Conservation (phyloP, 2,113 vertebrate genomes). For the Erinaceus europaeus region DNA sequence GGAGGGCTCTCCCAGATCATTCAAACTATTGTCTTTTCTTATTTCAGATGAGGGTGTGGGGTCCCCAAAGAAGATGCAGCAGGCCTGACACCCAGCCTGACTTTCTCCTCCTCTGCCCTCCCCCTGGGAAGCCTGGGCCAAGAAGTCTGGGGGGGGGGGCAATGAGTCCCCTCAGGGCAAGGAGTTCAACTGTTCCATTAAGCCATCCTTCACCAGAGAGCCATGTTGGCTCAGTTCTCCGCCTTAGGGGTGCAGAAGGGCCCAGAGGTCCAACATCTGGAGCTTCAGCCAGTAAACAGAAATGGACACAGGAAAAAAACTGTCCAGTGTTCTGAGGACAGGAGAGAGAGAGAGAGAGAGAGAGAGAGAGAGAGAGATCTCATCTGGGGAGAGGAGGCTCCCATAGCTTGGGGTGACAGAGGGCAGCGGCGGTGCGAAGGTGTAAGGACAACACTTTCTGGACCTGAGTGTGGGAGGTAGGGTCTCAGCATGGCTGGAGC, state of each 20-base stretch:
- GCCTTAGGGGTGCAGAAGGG: too few species aligned
- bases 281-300: neutral
- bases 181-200: too few species aligned
- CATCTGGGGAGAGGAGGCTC: neutral
- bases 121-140: neutral
- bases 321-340: too few species aligned
- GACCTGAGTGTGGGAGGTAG: neutral
- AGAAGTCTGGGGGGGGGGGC: neutral
- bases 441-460: neutral
- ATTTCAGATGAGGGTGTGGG: neutral
- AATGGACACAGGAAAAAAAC: neutral
- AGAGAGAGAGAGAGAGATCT: too few species aligned
- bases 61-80: too few species aligned
- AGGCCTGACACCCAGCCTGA: neutral
- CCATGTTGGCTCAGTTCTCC: too few species aligned
- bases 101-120: neutral
- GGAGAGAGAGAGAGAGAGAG: neutral
- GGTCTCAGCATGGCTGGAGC: too few species aligned
- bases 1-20: neutral
- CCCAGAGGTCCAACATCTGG: too few species aligned
- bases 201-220: too few species aligned
- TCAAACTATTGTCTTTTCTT: neutral
- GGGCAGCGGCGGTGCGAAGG: accelerated
- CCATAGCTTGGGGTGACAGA: neutral
- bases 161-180: neutral